Conservation (phyloP, 2,797 vertebrate species). For the Gambelia wislizenii region DNA sequence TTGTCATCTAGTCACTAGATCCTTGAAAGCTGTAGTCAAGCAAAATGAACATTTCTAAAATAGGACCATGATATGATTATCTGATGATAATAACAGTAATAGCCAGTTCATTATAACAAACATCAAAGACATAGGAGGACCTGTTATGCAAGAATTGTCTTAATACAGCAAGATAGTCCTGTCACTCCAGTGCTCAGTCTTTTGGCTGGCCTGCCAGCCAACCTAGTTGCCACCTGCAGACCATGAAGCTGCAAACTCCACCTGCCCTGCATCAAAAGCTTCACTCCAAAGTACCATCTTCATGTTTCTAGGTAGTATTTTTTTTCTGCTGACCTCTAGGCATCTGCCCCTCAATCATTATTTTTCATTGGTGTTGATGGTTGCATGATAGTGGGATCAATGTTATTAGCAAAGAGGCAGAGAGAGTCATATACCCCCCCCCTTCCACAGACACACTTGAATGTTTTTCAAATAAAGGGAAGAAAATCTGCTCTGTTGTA, state of each 20-base stretch:
- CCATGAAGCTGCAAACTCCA: background rate
- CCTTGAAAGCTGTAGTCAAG: conserved; percentile 19
- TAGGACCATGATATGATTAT: background rate
- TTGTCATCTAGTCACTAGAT: conserved; percentile 7
- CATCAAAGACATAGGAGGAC: conserved; percentile 8
- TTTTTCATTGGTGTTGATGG: background rate
- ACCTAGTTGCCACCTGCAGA: background rate
- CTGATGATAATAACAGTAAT: background rate
- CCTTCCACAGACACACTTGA: too few species aligned
- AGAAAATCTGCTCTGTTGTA: background rate
- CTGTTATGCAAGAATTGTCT: background rate
- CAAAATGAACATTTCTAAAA: background rate
- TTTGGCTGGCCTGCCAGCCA: background rate
- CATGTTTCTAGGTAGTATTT: background rate
- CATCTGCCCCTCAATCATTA: background rate
- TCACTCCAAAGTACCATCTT: background rate
- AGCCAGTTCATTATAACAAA: background rate
- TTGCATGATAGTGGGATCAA: background rate
- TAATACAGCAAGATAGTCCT: conserved; percentile 3
- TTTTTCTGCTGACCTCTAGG: background rate
- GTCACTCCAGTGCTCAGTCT: background rate
- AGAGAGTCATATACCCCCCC: background rate
- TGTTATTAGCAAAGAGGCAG: background rate
- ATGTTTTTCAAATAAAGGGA: background rate
- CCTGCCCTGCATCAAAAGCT: background rate